These are phyloP conservation scores for Lacanobia oleracea DNA, from an alignment of 2,888 invertebrate genomes.

Conservation along the genomic window DNA sequence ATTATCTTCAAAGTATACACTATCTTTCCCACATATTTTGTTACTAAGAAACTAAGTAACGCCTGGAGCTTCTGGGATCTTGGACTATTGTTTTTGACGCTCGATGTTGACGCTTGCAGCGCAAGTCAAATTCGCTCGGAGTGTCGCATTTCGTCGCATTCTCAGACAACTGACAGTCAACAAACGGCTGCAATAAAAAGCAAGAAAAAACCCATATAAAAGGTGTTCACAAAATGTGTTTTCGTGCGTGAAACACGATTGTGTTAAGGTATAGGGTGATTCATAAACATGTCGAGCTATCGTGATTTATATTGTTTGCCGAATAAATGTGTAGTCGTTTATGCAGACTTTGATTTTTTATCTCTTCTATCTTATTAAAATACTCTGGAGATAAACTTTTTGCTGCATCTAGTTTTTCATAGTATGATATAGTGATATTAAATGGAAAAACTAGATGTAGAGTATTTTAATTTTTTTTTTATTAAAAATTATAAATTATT, in stretches of 20 bases:
- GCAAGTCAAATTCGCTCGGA: too few relatives aligned
- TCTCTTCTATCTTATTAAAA: constrained; percentile 23
- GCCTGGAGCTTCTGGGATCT: too few relatives aligned
- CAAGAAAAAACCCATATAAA: constrained; percentile 47
- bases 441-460: too few relatives aligned
- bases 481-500: too few relatives aligned
- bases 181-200: constrained; percentile 45
- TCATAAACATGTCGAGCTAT: constrained; percentile 66
- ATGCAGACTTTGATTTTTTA: constrained; percentile 3
- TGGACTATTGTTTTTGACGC: too few relatives aligned
- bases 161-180: constrained; percentile 28
- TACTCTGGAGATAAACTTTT: too few relatives aligned
- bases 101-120: too few relatives aligned
- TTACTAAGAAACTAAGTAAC: too few relatives aligned
- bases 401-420: background rate
- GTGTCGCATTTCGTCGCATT: background rate
- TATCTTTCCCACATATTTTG: too few relatives aligned
- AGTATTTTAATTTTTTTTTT: too few relatives aligned
- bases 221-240: constrained; percentile 62
- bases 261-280: constrained; percentile 64
- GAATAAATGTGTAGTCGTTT: constrained; percentile 53
- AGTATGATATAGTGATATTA: too few relatives aligned
- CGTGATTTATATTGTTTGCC: constrained; percentile 69
- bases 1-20: too few relatives aligned
- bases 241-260: constrained; percentile 69